Base-by-base conservation (phyloP, 2,113 vertebrate genomes). In the Rhabdomys dilectus region DNA sequence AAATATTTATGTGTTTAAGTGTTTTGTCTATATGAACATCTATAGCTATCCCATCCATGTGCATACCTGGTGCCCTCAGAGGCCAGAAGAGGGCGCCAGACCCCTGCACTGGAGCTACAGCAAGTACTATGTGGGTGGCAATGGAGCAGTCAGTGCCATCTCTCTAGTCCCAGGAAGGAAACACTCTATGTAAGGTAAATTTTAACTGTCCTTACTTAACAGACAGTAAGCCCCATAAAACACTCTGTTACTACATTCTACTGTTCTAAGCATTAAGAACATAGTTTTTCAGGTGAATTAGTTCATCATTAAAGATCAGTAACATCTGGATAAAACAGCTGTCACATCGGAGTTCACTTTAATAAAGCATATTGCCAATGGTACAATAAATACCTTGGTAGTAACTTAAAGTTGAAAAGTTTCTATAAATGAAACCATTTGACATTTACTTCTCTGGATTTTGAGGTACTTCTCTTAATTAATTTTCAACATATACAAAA, bases 291-390 rank as follows among this genome's bases (percentile, higher is more conserved):
- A 21, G 86, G 45, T 45, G 73, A 89, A 73, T 81, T 88, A 91
- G 77, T 60, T 22, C 36, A 70, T 88, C 56, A 82, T 89, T 88
- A 76, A 21, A 84, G 48, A 89, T 81, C 56, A 94, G 62, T 22
- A 86, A n/a, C 84, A 82, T 51, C 39, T 84, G 51, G 39, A 89
- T 95, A 56, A 77, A 36, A 22, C 19, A 36, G 89, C 29, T 53
- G 26, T 36, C 64, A 89, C 53, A 94, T 64, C 64, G 77, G 94
- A 93, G 62, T 34, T 87, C 82, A 91, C 34, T 86, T 62, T 60
- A 94, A 60, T 11, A 91, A 56, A 88, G 95, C 76, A 77, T 68
- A 94, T 19, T 91, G 73, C n/a, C 62, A 76, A 77, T 11, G 48
- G 56, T 42, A 93, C 34, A 24, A 9, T n/a, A 58, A 24, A 9